Evolutionary conservation across 53 echinoderm and acorn worm genomes (phyloP).

Genomic region (Crossaster papposus): DNA sequence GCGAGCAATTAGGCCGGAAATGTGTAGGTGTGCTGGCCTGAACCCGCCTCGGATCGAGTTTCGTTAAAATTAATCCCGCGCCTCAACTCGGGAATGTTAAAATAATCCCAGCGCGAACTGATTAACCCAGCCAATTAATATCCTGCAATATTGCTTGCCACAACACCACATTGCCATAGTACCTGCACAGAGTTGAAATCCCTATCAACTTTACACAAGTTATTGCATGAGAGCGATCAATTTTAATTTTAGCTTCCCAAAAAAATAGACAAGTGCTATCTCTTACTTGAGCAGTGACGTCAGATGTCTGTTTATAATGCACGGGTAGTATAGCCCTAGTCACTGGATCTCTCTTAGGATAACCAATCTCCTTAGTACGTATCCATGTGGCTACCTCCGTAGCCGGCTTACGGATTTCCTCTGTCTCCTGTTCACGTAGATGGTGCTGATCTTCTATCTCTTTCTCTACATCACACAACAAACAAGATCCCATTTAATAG

Average conservation of each 20-base stretch:
- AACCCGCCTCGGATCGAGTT: no score
- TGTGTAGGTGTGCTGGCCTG: no score
- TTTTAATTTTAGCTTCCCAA: neutral
- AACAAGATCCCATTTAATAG: neutral
- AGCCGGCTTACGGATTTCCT: slow-evolving; percentile 75
- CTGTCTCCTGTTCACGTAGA: slow-evolving; percentile 56
- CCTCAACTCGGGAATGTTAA: no score
- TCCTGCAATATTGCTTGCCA: no score
- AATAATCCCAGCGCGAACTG: no score
- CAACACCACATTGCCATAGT: no score
- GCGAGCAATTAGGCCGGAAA: no score
- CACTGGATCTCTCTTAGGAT: slow-evolving; percentile 81
- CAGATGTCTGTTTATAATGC: slow-evolving; percentile 87
- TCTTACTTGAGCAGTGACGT: slow-evolving; percentile 93
- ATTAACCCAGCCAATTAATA: no score
- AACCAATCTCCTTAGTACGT: slow-evolving; percentile 87
- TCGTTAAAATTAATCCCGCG: no score
- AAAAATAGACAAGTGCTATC: neutral
- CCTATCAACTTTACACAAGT: neutral
- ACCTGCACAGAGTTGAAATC: no score
- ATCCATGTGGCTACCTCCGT: slow-evolving; percentile 93
- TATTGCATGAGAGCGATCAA: neutral
- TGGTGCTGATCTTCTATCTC: slow-evolving; percentile 83
- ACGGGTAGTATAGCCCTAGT: slow-evolving; percentile 76
- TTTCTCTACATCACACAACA: slow-evolving; percentile 59